phyloP scores from a whole-genome alignment of 1,140 invertebrate species.

The Maniola jurtina region DNA sequence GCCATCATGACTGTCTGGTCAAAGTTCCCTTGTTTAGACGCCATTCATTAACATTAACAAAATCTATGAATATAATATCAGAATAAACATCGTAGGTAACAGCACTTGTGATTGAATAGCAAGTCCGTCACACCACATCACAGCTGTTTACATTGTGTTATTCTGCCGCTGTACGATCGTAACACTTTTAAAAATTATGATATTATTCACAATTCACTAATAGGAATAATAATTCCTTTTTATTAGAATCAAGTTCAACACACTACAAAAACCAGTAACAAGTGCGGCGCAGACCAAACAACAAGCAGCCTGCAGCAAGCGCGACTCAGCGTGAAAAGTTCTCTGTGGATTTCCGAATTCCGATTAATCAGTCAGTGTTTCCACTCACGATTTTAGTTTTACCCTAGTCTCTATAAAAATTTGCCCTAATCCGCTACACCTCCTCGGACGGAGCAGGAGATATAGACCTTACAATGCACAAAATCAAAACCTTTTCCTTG shows the following conservation, averaged over 20 bases:
- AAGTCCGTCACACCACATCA: neutral
- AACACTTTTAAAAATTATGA: neutral
- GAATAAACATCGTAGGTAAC: conserved; percentile 28
- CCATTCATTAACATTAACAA: conserved; percentile 40
- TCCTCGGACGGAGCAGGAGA: no score
- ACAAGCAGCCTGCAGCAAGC: no score
- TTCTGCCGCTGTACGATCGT: neutral
- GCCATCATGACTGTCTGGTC: conserved; percentile 54
- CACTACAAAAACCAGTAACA: conserved; percentile 4
- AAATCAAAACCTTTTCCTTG: no score
- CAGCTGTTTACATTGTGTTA: conserved; percentile 3
- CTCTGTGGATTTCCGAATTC: no score
- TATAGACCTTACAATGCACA: no score
- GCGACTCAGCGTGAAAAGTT: no score
- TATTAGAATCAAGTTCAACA: neutral
- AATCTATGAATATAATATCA: conserved; percentile 23
- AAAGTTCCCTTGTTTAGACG: conserved; percentile 52
- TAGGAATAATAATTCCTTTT: conserved; percentile 2
- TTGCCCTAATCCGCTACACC: no score
- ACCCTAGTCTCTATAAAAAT: no score
- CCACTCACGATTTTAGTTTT: no score
- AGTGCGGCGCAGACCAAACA: neutral
- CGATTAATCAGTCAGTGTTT: no score
- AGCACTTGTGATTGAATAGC: neutral
- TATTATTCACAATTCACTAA: neutral